A percentile compares a stretch with the other conserved stretches of the same genome.
phyloP scores from a whole-genome alignment of 2,113 vertebrate genomes.

The Lanius collurio region DNA sequence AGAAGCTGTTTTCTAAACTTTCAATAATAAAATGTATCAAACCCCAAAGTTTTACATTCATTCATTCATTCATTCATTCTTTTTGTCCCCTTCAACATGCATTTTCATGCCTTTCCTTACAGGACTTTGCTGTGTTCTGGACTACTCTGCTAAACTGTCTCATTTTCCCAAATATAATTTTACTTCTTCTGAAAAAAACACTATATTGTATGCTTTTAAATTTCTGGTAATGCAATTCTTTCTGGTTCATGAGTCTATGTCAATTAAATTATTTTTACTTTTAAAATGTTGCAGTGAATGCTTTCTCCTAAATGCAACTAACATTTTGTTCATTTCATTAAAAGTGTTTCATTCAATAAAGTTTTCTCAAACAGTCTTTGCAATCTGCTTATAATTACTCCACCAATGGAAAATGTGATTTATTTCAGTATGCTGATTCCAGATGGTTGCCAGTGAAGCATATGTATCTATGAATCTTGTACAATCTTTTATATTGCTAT shows the following conservation, averaged over 20 bases:
- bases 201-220: neutral
- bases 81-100: neutral
- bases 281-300: neutral
- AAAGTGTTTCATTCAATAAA: neutral
- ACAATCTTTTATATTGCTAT: neutral
- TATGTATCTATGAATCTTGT: neutral
- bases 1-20: neutral
- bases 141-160: neutral
- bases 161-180: neutral
- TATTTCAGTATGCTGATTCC: neutral
- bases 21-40: neutral
- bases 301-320: neutral
- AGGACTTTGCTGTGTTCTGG: neutral
- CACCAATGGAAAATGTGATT: neutral
- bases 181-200: neutral
- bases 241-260: neutral
- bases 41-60: neutral
- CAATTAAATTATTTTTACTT: neutral
- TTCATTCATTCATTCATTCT: neutral
- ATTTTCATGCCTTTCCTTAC: neutral
- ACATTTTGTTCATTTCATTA: neutral
- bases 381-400: neutral
- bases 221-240: neutral
- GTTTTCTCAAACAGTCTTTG: neutral
- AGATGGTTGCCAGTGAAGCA: neutral